Evolutionary conservation across 2,888 invertebrate genomes (phyloP).

Genomic region (Congeria kusceri): DNA sequence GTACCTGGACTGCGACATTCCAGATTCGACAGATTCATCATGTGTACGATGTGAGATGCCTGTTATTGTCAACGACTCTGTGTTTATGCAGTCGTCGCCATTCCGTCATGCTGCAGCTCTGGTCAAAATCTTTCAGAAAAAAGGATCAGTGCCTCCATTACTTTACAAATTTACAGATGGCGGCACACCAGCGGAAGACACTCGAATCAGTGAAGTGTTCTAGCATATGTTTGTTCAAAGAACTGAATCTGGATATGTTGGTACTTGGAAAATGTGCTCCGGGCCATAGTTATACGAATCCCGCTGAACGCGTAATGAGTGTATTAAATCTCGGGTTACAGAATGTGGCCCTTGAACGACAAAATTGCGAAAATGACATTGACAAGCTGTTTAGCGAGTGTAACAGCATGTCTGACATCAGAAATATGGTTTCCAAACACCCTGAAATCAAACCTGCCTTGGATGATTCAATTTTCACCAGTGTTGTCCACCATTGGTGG

Average conservation of each 20-base stretch:
- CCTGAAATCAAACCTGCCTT: background rate
- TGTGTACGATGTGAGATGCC: conserved; percentile 51
- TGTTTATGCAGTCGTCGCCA: conserved; percentile 38
- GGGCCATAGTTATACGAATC: conserved; percentile 53
- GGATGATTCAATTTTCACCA: no score
- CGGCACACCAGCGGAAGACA: conserved; percentile 45
- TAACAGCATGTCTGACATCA: background rate
- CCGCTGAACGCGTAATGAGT: conserved; percentile 54
- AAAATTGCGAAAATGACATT: background rate
- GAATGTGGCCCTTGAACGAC: conserved; percentile 38
- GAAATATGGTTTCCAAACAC: background rate
- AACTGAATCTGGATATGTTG: conserved; percentile 57
- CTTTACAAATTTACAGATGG: conserved; percentile 53
- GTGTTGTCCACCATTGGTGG: background rate
- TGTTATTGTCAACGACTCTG: conserved; percentile 43
- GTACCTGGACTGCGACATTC: conserved; percentile 35
- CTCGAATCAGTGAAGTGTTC: conserved; percentile 52
- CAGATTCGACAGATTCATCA: conserved; percentile 30
- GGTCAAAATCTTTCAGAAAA: background rate
- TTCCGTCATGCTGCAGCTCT: conserved; percentile 44
- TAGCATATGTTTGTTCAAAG: conserved; percentile 48
- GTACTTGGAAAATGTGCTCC: conserved; percentile 50
- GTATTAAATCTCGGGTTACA: conserved; percentile 56
- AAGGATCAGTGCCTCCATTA: conserved; percentile 15
- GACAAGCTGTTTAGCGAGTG: background rate